Evolutionary conservation across 2,113 vertebrate genomes (phyloP).

Genomic region (Tetrax tetrax): DNA sequence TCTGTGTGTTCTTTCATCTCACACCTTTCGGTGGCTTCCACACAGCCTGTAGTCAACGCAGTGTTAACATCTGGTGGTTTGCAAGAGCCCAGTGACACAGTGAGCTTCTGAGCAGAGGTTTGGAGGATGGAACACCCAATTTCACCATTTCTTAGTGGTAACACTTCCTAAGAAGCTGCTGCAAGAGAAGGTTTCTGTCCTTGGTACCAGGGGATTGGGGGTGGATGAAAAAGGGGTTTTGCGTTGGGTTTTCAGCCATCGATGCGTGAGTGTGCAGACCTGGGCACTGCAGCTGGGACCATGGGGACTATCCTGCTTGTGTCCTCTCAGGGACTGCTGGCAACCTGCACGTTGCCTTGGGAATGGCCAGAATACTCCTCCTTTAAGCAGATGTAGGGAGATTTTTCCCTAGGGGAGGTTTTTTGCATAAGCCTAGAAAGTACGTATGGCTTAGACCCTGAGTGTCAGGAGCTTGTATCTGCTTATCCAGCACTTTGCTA

Average conservation of each 20-base stretch:
- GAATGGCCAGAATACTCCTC: not conserved
- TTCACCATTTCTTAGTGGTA: not conserved
- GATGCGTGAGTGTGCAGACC: not conserved
- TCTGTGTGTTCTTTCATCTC: not conserved
- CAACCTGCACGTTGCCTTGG: not conserved
- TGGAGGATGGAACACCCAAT: not conserved
- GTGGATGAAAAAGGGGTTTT: not conserved
- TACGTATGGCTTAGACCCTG: not conserved
- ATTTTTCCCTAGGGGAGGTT: not conserved
- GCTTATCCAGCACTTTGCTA: not conserved
- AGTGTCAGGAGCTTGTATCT: not conserved
- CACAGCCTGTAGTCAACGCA: not conserved
- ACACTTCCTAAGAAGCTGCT: not conserved
- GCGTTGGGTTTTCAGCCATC: rapidly evolving
- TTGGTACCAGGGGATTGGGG: not conserved
- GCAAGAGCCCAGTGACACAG: not conserved
- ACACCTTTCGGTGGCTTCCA: not conserved
- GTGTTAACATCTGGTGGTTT: not conserved
- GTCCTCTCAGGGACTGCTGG: not conserved
- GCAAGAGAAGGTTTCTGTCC: not conserved
- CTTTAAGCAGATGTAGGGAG: not conserved
- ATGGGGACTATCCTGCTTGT: not conserved
- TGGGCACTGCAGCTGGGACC: not conserved
- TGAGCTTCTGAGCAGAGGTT: not conserved
- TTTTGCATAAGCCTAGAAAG: not conserved